Evolutionary conservation across 2,113 vertebrate species (phyloP).

Genomic region (Myiozetetes cayanensis): DNA sequence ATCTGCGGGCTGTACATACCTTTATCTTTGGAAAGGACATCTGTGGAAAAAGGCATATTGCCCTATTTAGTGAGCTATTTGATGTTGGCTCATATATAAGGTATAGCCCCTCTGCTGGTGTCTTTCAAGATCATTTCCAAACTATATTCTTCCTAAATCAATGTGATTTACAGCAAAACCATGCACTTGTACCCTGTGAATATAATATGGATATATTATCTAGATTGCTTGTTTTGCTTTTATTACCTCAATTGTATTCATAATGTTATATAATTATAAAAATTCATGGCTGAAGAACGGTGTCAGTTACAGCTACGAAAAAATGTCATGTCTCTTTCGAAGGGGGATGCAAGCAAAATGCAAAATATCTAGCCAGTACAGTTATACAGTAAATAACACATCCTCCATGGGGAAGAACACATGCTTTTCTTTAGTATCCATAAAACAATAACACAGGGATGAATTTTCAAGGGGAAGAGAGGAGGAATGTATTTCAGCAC

Average conservation of each 20-base stretch:
- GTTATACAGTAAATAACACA: background rate
- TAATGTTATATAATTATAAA: background rate
- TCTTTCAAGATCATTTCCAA: background rate
- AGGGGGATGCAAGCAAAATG: background rate
- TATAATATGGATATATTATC: background rate
- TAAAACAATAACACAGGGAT: background rate
- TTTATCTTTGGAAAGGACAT: background rate
- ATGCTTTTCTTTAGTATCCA: background rate
- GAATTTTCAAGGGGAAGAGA: background rate
- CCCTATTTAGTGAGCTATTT: background rate
- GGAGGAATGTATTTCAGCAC: background rate
- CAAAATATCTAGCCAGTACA: background rate
- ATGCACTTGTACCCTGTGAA: background rate
- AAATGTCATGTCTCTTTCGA: background rate
- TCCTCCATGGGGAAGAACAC: background rate
- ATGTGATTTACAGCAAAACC: background rate
- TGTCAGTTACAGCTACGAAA: background rate
- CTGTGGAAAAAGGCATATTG: background rate
- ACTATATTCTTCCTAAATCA: background rate
- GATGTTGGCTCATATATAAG: background rate
- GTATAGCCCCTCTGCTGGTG: background rate
- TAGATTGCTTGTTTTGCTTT: background rate
- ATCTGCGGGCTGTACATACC: background rate
- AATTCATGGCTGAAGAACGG: background rate
- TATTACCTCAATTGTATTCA: background rate